phyloP scores from a whole-genome alignment of 2,113 vertebrate species.

The Hylia prasina region DNA sequence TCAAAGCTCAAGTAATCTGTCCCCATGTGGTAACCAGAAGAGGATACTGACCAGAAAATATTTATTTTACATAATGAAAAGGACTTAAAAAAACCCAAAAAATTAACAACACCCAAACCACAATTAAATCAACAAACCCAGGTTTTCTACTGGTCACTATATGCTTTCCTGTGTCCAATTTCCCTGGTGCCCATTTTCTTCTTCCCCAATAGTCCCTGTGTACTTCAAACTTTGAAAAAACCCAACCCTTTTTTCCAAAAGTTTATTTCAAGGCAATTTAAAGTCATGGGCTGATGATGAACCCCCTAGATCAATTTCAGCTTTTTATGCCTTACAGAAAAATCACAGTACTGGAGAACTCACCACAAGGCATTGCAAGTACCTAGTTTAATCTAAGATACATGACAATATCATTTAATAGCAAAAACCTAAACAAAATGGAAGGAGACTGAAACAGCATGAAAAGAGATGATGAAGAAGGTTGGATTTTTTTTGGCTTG shows the following conservation, averaged over 20 bases:
- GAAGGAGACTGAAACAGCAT: not conserved
- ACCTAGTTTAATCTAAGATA: not conserved
- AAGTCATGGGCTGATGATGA: not conserved
- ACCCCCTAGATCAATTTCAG: not conserved
- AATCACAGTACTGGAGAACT: not conserved
- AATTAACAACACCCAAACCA: not conserved
- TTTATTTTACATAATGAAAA: not conserved
- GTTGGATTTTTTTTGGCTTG: not conserved
- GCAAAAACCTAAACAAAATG: not conserved
- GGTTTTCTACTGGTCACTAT: not conserved
- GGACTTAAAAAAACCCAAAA: not conserved
- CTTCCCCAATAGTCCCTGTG: not conserved
- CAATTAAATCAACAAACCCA: not conserved
- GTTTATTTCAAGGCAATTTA: not conserved
- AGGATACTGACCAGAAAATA: not conserved
- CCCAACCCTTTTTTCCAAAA: accelerated
- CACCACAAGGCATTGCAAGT: not conserved
- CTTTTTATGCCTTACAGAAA: not conserved
- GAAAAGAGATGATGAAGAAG: not conserved
- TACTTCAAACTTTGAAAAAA: not conserved
- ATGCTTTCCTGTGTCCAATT: not conserved
- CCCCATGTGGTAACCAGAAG: not conserved
- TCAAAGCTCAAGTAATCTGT: not conserved
- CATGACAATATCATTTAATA: not conserved
- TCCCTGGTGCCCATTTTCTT: not conserved